Evolutionary conservation across 1,140 invertebrate species (phyloP).

Genomic region (Ruditapes philippinarum): DNA sequence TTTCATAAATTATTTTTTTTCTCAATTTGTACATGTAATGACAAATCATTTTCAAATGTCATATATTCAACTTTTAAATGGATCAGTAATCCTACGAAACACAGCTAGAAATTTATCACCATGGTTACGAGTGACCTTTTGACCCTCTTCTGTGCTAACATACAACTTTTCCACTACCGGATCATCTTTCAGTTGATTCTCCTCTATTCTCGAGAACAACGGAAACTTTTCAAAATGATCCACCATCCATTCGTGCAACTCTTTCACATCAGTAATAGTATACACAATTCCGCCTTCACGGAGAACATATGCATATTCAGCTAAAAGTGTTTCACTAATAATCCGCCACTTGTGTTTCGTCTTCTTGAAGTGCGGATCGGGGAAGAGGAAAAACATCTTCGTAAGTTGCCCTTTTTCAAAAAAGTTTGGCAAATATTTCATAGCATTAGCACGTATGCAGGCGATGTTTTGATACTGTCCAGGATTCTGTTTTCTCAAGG

Average conservation of each 20-base stretch:
- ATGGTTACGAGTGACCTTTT: conserved; percentile 98
- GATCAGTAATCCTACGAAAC: conserved; percentile 90
- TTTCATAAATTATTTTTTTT: too few relatives aligned
- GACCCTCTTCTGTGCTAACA: conserved; percentile 98
- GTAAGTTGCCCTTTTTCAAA: conserved; percentile 97
- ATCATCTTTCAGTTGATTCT: conserved; percentile 93
- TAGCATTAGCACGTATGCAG: conserved; percentile 98
- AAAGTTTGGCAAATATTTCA: conserved; percentile 99
- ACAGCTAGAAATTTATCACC: conserved; percentile 98
- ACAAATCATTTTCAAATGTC: too few relatives aligned
- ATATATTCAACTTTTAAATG: conserved; percentile 32
- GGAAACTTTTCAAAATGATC: conserved; percentile 96
- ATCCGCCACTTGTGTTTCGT: conserved; percentile 99
- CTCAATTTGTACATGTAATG: too few relatives aligned
- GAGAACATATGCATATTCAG: conserved; percentile 99
- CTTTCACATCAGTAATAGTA: conserved; percentile 99
- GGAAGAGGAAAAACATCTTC: conserved; percentile 99
- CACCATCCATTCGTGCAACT: conserved; percentile 99
- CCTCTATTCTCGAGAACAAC: conserved; percentile 93
- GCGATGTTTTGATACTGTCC: conserved; percentile 97
- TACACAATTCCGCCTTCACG: conserved; percentile 95
- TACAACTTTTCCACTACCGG: conserved; percentile 95
- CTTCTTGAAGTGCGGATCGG: conserved; percentile 99
- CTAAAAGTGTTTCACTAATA: conserved; percentile 96
- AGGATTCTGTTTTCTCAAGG: conserved; percentile 92